Evolutionary conservation across 2,888 invertebrate species (phyloP).

Genomic region (Itoplectis maculator): DNA sequence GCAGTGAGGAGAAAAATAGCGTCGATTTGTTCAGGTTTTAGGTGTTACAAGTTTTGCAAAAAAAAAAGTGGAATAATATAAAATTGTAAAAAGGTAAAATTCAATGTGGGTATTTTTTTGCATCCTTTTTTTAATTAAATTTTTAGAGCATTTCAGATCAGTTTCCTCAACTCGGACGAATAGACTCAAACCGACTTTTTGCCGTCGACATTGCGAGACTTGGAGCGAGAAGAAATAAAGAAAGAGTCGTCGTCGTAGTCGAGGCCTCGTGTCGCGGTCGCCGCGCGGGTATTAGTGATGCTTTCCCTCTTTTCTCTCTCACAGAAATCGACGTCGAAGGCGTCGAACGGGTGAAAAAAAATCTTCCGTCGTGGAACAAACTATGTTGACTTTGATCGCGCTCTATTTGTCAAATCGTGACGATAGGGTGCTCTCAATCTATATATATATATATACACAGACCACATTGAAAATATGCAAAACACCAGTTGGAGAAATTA

Average conservation of each 20-base stretch:
- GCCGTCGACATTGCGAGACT: conserved; percentile 4
- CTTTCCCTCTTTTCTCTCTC: conserved; percentile 59
- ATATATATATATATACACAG: neutral
- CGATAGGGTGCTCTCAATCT: conserved; percentile 34
- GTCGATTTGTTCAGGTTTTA: no score
- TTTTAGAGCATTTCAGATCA: neutral
- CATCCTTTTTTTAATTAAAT: neutral
- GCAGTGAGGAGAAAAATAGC: neutral
- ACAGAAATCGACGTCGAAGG: conserved; percentile 29
- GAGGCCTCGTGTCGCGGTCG: conserved; percentile 30
- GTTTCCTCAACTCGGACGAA: neutral
- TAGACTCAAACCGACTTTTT: neutral
- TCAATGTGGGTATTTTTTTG: neutral
- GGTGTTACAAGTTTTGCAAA: no score
- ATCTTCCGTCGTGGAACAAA: conserved; percentile 12
- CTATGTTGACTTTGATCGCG: conserved; percentile 19
- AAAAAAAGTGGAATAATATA: neutral
- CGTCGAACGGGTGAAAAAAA: neutral
- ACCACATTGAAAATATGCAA: neutral
- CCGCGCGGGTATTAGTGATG: conserved; percentile 54
- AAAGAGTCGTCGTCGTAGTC: conserved; percentile 33
- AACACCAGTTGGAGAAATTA: neutral
- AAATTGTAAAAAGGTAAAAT: no score
- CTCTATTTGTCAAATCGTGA: conserved; percentile 45
- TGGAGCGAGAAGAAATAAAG: conserved; percentile 28